Evolutionary conservation across 2,888 invertebrate species (phyloP).

Genomic region (Hymenopus coronatus): DNA sequence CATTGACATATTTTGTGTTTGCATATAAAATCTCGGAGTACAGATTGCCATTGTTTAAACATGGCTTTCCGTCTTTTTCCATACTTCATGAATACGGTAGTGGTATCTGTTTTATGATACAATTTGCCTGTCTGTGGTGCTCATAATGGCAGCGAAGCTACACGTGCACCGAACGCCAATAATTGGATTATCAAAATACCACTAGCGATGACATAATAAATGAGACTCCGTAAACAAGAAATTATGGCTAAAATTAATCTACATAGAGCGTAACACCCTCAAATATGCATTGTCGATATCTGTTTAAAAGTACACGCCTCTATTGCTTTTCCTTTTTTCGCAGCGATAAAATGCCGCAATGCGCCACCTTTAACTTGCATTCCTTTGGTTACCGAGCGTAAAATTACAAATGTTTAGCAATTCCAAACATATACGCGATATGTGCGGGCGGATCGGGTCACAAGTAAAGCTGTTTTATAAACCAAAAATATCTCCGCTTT

Average conservation of each 20-base stretch:
- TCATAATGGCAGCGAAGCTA: not conserved
- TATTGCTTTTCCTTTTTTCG: not conserved
- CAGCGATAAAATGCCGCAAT: not conserved
- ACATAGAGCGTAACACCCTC: not conserved
- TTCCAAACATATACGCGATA: not conserved
- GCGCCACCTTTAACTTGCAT: not conserved
- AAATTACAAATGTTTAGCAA: not conserved
- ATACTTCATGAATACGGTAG: not conserved
- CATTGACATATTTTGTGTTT: too few relatives aligned
- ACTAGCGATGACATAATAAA: not conserved
- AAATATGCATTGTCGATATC: not conserved
- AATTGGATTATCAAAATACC: not conserved
- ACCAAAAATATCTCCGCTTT: too few relatives aligned
- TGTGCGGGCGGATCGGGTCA: too few relatives aligned
- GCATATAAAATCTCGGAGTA: not conserved
- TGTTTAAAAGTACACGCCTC: not conserved
- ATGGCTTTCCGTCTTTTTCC: not conserved
- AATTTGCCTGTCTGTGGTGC: not conserved
- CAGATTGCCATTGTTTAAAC: not conserved
- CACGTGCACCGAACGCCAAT: not conserved
- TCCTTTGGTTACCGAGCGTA: not conserved
- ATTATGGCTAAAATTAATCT: not conserved
- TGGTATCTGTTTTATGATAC: not conserved
- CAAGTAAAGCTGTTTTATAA: too few relatives aligned
- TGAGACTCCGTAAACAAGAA: not conserved